phyloP scores from a whole-genome alignment of 2,113 vertebrate genomes.

The Hemichromis elongatus region DNA sequence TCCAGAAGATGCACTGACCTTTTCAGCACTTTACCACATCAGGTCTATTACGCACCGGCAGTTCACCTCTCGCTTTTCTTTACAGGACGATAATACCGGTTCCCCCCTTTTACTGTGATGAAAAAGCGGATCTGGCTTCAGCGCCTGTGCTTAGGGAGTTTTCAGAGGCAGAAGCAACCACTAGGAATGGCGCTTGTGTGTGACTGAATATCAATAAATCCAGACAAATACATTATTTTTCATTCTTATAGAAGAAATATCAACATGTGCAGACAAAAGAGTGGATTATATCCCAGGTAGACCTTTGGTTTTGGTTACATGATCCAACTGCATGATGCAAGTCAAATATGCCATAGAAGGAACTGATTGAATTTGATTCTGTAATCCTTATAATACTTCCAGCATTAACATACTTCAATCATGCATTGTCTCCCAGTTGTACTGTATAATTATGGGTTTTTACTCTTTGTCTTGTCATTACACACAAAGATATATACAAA shows the following conservation, averaged over 20 bases:
- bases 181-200: background rate
- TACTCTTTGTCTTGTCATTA: background rate
- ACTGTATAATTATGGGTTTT: background rate
- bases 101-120: conserved; percentile 23
- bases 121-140: conserved; percentile 31
- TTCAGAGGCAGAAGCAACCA: conserved; percentile 34
- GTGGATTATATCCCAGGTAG: conserved; percentile 36
- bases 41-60: conserved; percentile 42
- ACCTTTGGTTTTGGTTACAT: conserved; percentile 12
- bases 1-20: conserved; percentile 56
- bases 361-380: conserved; percentile 26
- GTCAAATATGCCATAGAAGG: conserved; percentile 18
- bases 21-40: conserved; percentile 48
- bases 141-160: conserved; percentile 5
- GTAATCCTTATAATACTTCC: background rate
- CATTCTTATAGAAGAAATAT: background rate
- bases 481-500: background rate
- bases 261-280: conserved; percentile 6
- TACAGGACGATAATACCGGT: conserved; percentile 21
- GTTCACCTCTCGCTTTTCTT: conserved; percentile 36
- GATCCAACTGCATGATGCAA: conserved; percentile 1
- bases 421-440: background rate
- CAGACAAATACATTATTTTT: conserved; percentile 21
- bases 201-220: conserved; percentile 53
- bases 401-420: background rate